phyloP scores from a whole-genome alignment of 2,797 vertebrate genomes.

The Lateolabrax maculatus region DNA sequence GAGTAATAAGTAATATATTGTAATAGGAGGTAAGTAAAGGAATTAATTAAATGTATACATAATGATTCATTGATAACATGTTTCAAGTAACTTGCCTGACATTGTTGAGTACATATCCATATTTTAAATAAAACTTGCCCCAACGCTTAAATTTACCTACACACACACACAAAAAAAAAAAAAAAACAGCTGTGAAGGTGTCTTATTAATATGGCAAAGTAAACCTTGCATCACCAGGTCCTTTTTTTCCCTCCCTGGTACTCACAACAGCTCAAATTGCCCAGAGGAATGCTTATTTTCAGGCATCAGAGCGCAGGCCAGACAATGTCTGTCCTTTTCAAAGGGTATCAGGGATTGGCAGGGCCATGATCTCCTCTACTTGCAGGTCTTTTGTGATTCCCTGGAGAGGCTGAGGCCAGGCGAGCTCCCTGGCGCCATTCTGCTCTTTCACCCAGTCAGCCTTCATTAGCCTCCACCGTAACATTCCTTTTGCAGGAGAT shows the following conservation, averaged over 20 bases:
- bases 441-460: conserved; percentile 80
- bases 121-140: conserved; percentile 5
- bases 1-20: background rate
- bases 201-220: conserved; percentile 40
- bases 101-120: background rate
- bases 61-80: background rate
- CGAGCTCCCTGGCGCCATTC: conserved; percentile 68
- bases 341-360: conserved; percentile 79
- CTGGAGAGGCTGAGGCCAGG: conserved; percentile 66
- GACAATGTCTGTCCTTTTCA: conserved; percentile 81
- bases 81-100: background rate
- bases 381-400: conserved; percentile 77
- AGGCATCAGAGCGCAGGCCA: conserved; percentile 70
- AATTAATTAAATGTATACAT: background rate
- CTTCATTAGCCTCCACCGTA: conserved; percentile 75
- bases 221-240: conserved; percentile 55
- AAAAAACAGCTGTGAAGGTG: conserved; percentile 44
- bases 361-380: conserved; percentile 72
- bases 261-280: conserved; percentile 58
- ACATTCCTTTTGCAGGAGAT: conserved; percentile 57
- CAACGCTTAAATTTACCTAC: conserved; percentile 24
- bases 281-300: conserved; percentile 76
- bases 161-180: too few species aligned
- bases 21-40: background rate
- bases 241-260: conserved; percentile 41